Evolutionary conservation across 2,888 invertebrate species (phyloP), one percentile per base, ranked within the genome.

Genomic region (Eurytoma adleriae): DNA sequence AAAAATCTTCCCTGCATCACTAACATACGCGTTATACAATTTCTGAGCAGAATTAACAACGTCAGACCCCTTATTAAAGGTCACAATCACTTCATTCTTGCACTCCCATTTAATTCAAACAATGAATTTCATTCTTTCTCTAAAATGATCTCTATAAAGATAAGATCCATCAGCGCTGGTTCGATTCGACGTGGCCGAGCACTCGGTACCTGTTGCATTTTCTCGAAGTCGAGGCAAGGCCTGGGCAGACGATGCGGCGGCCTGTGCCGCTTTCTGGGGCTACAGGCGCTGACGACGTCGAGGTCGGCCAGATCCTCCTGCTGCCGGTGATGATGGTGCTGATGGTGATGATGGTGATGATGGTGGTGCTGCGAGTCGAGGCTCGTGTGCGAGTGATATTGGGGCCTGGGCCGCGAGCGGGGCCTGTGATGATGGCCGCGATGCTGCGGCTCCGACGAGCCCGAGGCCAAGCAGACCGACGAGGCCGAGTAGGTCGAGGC

Each of bases 221-320:
- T 98, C 91, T 98, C 98, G 91, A 98, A 97, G 93, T 98, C 97
- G 89, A 98, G 94, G 91, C 97, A 97, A 85, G 98, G 98, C 89
- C 97, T 94, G 89, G 95, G 95, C 85, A 94, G 90, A 86, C 87
- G 89, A 83, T 91, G 91, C 68, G 91, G 91, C 81, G 91, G 90
- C 83, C 86, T 87, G 83, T 87, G 90, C 81, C 94, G 91, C 87
- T 93, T 93, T 80, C 93, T 88, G n/a, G 93, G 92, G 74, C 93
- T 89, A 92, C 91, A 94, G 92, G 91, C 94, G 91, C 90, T 93
- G 92, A 88, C 92, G 91, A 84, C 93, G 92, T 87, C 88, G n/a
- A 87, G 66, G 76, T 89, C 88, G 14, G 86, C 84, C 50, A 76
- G 27, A 0, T 78, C 74, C 27, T 82, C 67, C 20, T 85, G 86